Evolutionary conservation across 2,888 invertebrate genomes (phyloP).

Genomic region (Cataglyphis rosenhaueri): DNA sequence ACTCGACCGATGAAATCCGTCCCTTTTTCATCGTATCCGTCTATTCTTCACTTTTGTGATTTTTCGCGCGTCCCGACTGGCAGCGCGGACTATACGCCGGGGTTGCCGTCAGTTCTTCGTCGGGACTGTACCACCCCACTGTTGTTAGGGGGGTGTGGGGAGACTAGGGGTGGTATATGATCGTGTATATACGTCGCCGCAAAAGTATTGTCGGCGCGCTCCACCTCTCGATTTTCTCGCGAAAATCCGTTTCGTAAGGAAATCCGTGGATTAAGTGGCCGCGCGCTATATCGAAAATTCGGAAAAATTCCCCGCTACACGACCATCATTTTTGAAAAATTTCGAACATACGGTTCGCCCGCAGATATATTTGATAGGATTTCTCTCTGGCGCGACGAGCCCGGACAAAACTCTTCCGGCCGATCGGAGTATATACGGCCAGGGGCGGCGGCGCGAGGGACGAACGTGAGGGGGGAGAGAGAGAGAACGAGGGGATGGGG

Average conservation of each 20-base stretch:
- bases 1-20: constrained; percentile 36
- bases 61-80: constrained; percentile 67
- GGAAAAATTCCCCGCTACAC: constrained; percentile 75
- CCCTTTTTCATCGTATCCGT: constrained; percentile 59
- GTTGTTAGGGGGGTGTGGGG: constrained; percentile 84
- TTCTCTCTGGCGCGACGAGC: constrained; percentile 80
- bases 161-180: constrained; percentile 86
- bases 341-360: constrained; percentile 62
- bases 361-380: constrained; percentile 71
- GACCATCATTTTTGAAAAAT: constrained; percentile 83
- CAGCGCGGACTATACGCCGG: constrained; percentile 77
- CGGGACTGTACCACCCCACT: constrained; percentile 85
- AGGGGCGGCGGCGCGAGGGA: constrained; percentile 81
- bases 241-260: constrained; percentile 77
- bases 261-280: constrained; percentile 48
- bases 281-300: constrained; percentile 76
- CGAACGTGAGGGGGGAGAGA: constrained; percentile 68
- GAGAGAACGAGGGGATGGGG: constrained; percentile 76
- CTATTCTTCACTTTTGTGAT: constrained; percentile 66
- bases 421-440: constrained; percentile 85
- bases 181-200: constrained; percentile 84
- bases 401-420: constrained; percentile 83
- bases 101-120: constrained; percentile 79
- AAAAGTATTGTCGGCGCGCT: constrained; percentile 85
- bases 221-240: constrained; percentile 82